Conservation (phyloP, 2,113 vertebrate genomes). For the Trinectes maculatus region DNA sequence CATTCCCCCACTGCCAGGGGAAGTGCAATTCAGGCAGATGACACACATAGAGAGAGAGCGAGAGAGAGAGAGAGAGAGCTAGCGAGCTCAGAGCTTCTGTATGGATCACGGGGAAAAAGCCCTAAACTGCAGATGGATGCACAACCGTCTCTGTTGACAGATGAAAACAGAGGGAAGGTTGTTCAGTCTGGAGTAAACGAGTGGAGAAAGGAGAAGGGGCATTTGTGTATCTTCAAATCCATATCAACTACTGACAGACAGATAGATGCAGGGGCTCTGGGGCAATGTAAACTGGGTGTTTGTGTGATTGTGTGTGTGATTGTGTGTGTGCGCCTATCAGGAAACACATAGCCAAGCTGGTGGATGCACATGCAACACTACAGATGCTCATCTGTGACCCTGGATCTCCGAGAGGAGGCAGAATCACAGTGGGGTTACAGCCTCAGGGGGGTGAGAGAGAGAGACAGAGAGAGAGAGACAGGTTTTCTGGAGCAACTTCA, state of each 20-base stretch:
- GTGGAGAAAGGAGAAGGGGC: conserved; percentile 51
- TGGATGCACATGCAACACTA: conserved; percentile 62
- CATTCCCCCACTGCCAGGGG: conserved; percentile 76
- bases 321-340: neutral
- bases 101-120: conserved; percentile 42
- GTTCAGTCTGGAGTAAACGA: conserved; percentile 63
- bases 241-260: conserved; percentile 68
- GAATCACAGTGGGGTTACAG: conserved; percentile 57
- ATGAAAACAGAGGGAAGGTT: conserved; percentile 63
- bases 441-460: conserved; percentile 36
- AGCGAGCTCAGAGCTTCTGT: conserved; percentile 58
- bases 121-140: conserved; percentile 70
- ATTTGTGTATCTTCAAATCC: conserved; percentile 74
- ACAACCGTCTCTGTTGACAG: conserved; percentile 66
- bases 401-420: conserved; percentile 55
- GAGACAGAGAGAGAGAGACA: conserved; percentile 16
- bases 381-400: conserved; percentile 64
- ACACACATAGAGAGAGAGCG: conserved; percentile 70
- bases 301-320: neutral
- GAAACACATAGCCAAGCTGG: conserved; percentile 52
- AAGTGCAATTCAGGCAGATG: conserved; percentile 73
- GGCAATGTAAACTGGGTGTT: conserved; percentile 51
- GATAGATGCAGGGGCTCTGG: conserved; percentile 42
- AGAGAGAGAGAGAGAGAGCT: conserved; percentile 55
- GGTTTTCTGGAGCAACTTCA: conserved; percentile 66